Evolutionary conservation across 2,888 invertebrate genomes (phyloP).

Genomic region (Diabrotica balteata): DNA sequence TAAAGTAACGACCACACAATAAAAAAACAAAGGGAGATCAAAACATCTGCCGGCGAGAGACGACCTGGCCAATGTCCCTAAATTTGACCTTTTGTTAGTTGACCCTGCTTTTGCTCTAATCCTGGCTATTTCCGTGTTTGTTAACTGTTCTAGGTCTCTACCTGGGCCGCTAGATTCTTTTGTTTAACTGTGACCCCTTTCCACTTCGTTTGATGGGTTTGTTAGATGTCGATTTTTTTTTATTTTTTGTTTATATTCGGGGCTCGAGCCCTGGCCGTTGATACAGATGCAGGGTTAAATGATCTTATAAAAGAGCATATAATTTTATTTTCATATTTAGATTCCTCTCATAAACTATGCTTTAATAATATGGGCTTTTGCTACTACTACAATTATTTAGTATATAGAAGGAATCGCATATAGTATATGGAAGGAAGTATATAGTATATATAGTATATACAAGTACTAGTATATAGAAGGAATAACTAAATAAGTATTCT

Average conservation of each 20-base stretch:
- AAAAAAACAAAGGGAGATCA: conserved; percentile 32
- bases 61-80: conserved; percentile 53
- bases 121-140: conserved; percentile 42
- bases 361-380: no score
- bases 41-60: conserved; percentile 30
- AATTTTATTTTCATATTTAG: no score
- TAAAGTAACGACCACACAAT: conserved; percentile 26
- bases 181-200: conserved; percentile 40
- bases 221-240: conserved; percentile 18
- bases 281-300: conserved; percentile 7
- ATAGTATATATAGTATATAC: no score
- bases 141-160: conserved; percentile 36
- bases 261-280: not conserved
- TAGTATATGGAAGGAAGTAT: no score
- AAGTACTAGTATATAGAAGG: no score
- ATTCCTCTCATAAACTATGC: no score
- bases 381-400: no score
- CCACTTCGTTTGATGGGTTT: conserved; percentile 32
- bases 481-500: no score
- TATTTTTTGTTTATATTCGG: conserved; percentile 28
- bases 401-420: no score
- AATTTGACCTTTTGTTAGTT: conserved; percentile 53
- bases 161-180: conserved; percentile 36
- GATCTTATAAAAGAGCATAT: not conserved
- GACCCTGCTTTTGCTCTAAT: conserved; percentile 39